These are phyloP conservation scores for Archivesica marissinica DNA, from an alignment of 1,140 invertebrate species.

Conservation along the genomic window DNA sequence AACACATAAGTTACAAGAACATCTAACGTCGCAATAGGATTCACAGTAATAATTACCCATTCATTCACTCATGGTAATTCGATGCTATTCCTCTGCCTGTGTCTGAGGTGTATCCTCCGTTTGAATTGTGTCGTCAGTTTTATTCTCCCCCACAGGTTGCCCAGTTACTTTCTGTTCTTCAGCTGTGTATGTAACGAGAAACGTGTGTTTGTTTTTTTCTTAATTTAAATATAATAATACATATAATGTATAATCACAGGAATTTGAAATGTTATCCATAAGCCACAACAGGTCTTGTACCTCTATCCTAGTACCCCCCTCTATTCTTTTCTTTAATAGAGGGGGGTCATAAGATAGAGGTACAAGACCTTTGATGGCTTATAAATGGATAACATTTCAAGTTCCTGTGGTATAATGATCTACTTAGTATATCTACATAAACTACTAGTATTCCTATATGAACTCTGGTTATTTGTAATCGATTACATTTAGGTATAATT, in stretches of 20 bases:
- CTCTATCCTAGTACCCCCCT: not conserved
- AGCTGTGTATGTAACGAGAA: not conserved
- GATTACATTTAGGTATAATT: too few species aligned
- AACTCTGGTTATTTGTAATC: too few species aligned
- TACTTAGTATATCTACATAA: too few species aligned
- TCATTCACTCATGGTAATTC: not conserved
- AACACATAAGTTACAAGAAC: too few species aligned
- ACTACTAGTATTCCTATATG: too few species aligned
- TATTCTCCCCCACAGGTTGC: not conserved
- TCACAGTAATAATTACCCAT: not conserved
- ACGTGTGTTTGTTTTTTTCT: not conserved
- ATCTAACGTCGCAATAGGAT: too few species aligned
- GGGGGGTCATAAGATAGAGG: not conserved
- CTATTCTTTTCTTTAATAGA: not conserved
- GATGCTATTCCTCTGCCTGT: slow-evolving; percentile 30
- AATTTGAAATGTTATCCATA: not conserved
- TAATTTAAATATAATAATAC: not conserved
- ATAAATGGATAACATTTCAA: too few species aligned
- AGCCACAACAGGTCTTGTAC: not conserved
- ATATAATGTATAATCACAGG: too few species aligned
- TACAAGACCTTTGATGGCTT: too few species aligned
- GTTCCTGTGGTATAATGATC: too few species aligned
- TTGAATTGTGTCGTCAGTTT: slow-evolving; percentile 9
- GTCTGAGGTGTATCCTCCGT: not conserved
- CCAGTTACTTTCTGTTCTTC: not conserved